A percentile compares a stretch with the other conserved stretches of the same genome.
Conservation (phyloP, 92 coral and sea anemone species). For the Diadumene lineata region DNA sequence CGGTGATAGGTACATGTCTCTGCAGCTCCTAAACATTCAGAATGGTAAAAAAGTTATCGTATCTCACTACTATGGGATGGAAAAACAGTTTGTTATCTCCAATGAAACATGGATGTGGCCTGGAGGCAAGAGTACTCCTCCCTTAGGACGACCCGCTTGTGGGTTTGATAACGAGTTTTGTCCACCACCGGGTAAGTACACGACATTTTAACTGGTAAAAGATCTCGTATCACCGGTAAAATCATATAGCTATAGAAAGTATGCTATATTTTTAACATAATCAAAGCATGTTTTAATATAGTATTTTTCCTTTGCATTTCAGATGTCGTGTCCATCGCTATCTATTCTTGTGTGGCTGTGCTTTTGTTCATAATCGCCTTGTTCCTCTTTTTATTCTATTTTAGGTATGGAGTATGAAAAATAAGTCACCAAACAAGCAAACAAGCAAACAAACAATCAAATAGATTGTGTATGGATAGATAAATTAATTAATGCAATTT, state of each 20-base stretch:
- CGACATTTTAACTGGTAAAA: not conserved
- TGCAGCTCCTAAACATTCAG: slow-evolving; percentile 57
- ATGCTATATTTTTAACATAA: too few species aligned
- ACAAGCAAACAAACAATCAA: too few species aligned
- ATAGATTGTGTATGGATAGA: too few species aligned
- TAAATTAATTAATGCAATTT: too few species aligned
- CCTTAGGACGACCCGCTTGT: slow-evolving; percentile 73
- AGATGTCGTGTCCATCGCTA: not conserved
- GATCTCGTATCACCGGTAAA: too few species aligned
- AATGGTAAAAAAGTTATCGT: slow-evolving; percentile 37
- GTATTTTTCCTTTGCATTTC: not conserved
- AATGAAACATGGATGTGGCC: slow-evolving; percentile 59
- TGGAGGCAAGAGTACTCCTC: slow-evolving; percentile 58
- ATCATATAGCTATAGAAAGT: too few species aligned
- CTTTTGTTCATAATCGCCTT: not conserved
- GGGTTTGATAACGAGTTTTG: slow-evolving; percentile 73
- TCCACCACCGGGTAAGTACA: slow-evolving; percentile 51
- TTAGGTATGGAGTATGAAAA: too few species aligned
- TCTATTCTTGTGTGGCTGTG: not conserved
- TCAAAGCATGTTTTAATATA: too few species aligned
- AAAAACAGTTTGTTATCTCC: slow-evolving; percentile 22
- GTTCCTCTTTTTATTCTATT: not conserved
- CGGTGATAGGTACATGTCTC: slow-evolving; percentile 57
- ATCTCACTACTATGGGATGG: slow-evolving; percentile 40
- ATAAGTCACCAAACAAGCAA: too few species aligned